phyloP scores from a whole-genome alignment of 2,113 vertebrate genomes.

The Lophotis ruficrista region DNA sequence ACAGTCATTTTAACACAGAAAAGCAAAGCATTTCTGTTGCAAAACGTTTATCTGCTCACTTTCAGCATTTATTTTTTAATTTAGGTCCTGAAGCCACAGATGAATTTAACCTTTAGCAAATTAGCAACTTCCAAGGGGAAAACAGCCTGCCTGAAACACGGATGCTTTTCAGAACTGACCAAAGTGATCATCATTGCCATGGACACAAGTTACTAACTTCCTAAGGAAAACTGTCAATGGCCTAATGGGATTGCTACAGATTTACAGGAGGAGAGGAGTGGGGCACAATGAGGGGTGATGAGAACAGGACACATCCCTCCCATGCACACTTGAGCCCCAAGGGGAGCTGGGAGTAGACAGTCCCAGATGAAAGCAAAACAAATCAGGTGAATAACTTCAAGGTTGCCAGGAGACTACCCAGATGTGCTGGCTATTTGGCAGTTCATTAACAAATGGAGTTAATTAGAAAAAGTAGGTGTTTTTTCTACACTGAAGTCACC shows the following conservation, averaged over 20 bases:
- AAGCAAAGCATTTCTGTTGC: neutral
- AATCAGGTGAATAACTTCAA: neutral
- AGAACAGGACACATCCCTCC: neutral
- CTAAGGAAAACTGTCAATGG: neutral
- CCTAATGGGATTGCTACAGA: neutral
- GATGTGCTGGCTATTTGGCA: neutral
- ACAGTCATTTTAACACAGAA: neutral
- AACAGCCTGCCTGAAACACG: neutral
- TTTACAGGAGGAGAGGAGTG: neutral
- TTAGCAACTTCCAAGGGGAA: slow-evolving; percentile 8
- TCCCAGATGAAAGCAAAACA: neutral
- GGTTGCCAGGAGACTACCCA: slow-evolving; percentile 4
- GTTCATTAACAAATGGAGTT: slow-evolving; percentile 7
- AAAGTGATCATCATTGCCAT: neutral
- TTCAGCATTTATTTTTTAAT: neutral
- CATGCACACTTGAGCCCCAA: neutral
- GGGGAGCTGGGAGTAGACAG: neutral
- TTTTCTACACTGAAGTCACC: neutral
- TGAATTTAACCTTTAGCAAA: neutral
- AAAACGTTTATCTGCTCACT: neutral
- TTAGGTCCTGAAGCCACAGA: neutral
- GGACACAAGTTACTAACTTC: neutral
- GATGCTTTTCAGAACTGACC: neutral
- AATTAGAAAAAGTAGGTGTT: neutral
- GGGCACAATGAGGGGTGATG: neutral